Base-by-base conservation (phyloP, 2,113 vertebrate genomes). In the Etheostoma spectabile region DNA sequence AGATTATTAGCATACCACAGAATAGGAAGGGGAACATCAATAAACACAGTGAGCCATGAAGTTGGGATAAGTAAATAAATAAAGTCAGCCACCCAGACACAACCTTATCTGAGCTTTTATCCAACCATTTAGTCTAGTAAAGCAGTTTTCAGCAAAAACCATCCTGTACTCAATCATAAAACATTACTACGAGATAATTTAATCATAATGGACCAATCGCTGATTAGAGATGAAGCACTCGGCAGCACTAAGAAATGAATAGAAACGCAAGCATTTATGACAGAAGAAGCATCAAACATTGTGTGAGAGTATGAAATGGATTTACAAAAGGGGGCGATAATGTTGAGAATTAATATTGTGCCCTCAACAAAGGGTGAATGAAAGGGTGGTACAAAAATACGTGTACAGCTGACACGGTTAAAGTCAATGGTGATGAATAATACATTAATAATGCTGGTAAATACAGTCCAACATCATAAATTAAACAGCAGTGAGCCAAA, bases 341-440 rank as follows among this genome's bases (percentile, higher is more conserved):
- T 84, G 63, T 83, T 68, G 71, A 85, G 74, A 90, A 80, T 24
- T n/a, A 82, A 86, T n/a, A 86, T 33, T 35, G 56, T 33, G 71
- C 38, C 51, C 68, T 83, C 64, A 59, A 86, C 77, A 86, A 82
- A 83, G 71, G 56, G 52, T 80, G 53, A 79, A 88, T 74, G 66
- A 75, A 55, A 80, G 59, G 22, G 13, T 69, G 68, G 35, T 46
- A 74, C 74, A 78, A 86, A 87, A 84, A 77, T 70, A 83, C 71
- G 79, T 48, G 52, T 78, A 79, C 12, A 77, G 73, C 13, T 0
- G 56, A 90, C 74, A 84, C 15, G 14, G 53, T 87, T 87, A 84
- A 88, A 90, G 83, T 89, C 88, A 85, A 81, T 64, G 45, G 64
- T 22, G 57, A 90, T 93, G 80, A 93, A 93, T 92, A 89, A 91